These are phyloP conservation scores for Meiosimyza decipiens DNA, from an alignment of 2,888 invertebrate species.

Conservation along the genomic window DNA sequence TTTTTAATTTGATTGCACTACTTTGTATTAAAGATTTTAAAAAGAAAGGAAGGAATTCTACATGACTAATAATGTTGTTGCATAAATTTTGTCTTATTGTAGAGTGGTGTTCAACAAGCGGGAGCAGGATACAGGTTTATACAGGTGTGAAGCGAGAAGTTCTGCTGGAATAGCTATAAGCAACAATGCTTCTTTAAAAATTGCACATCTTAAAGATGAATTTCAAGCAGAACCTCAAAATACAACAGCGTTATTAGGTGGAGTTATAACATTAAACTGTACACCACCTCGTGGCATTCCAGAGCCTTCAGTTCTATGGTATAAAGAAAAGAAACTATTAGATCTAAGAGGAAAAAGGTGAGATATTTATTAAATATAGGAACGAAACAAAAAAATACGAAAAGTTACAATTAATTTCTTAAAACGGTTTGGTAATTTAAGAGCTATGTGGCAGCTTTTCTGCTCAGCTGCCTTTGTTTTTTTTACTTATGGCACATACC, in stretches of 20 bases:
- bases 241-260: constrained; percentile 53
- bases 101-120: constrained; percentile 76
- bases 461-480: too few relatives aligned
- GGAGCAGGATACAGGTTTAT: constrained; percentile 80
- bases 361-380: background rate
- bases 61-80: background rate
- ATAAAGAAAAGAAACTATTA: constrained; percentile 51
- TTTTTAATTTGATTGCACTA: too few relatives aligned
- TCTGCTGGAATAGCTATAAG: constrained; percentile 78
- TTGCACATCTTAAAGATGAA: constrained; percentile 69
- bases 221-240: constrained; percentile 52
- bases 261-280: constrained; percentile 51
- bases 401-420: too few relatives aligned
- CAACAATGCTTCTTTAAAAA: constrained; percentile 81
- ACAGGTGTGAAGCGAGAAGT: constrained; percentile 85
- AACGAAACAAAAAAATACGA: too few relatives aligned
- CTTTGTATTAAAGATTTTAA: too few relatives aligned
- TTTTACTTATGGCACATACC: too few relatives aligned
- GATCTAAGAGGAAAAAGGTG: constrained; percentile 54
- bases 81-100: background rate
- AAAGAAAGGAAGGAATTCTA: too few relatives aligned
- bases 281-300: constrained; percentile 53
- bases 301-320: constrained; percentile 54
- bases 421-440: too few relatives aligned
- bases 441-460: too few relatives aligned